These are phyloP conservation scores for Dendropsophus ebraccatus DNA, from an alignment of 2,113 vertebrate genomes.

Conservation along the genomic window DNA sequence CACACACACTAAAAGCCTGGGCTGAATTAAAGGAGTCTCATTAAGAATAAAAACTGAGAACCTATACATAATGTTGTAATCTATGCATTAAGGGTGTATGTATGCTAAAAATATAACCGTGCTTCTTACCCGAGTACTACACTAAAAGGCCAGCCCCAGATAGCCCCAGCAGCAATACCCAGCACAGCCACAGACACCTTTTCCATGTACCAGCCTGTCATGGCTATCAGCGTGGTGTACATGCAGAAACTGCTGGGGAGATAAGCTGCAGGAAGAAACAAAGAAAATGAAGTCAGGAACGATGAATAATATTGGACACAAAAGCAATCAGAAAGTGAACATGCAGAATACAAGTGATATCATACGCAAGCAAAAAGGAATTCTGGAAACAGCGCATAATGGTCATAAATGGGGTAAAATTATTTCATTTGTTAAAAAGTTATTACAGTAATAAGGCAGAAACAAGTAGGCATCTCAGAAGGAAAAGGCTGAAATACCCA, in stretches of 20 bases:
- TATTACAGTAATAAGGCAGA: too few relatives aligned
- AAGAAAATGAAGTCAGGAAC: too few relatives aligned
- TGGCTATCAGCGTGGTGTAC: slow-evolving; percentile 91
- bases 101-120: background rate
- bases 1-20: background rate
- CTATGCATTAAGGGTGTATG: background rate
- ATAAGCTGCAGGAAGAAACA: slow-evolving; percentile 77
- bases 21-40: background rate
- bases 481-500: too few relatives aligned
- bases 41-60: background rate
- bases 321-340: too few relatives aligned
- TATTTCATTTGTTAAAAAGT: too few relatives aligned
- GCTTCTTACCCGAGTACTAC: slow-evolving; percentile 86
- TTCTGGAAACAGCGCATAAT: too few relatives aligned
- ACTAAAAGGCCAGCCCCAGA: slow-evolving; percentile 95
- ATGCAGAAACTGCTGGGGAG: slow-evolving; percentile 97
- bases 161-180: slow-evolving; percentile 87
- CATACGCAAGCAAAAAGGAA: too few relatives aligned
- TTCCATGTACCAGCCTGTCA: slow-evolving; percentile 98
- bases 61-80: background rate
- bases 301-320: too few relatives aligned
- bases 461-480: too few relatives aligned
- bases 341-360: too few relatives aligned
- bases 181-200: slow-evolving; percentile 83
- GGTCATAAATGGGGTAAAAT: too few relatives aligned